These are phyloP conservation scores for Ariopsis seemanni DNA, from an alignment of 2,113 vertebrate genomes.

Conservation along the genomic window DNA sequence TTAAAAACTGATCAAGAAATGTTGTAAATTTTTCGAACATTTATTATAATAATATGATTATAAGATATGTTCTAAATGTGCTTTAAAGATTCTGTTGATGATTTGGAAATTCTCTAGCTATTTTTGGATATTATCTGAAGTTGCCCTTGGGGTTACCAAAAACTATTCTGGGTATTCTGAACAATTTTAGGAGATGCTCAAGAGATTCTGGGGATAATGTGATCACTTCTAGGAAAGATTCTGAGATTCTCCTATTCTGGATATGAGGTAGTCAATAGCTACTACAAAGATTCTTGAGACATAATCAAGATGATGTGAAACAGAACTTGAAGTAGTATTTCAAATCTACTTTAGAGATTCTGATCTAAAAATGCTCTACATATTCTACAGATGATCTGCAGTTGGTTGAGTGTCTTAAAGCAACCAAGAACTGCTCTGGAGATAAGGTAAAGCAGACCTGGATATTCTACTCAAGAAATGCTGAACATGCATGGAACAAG, in stretches of 20 bases:
- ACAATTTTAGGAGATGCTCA: not conserved
- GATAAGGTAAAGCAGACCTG: not conserved
- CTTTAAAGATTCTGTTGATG: not conserved
- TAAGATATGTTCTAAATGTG: too few species aligned
- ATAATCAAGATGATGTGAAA: not conserved
- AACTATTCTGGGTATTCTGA: not conserved
- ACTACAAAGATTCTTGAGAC: not conserved
- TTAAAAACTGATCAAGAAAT: not conserved
- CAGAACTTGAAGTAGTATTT: not conserved
- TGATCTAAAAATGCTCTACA: not conserved
- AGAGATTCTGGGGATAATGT: not conserved
- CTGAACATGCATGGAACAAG: not conserved
- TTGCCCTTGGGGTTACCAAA: not conserved
- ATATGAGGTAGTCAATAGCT: not conserved
- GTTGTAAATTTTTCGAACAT: not conserved
- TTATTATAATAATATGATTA: not conserved
- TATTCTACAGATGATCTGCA: not conserved
- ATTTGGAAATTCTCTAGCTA: not conserved
- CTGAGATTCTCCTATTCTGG: not conserved
- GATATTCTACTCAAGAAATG: not conserved
- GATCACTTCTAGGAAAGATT: not conserved
- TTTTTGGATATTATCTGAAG: not conserved
- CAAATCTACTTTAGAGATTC: not conserved
- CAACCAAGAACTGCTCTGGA: not conserved
- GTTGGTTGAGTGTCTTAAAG: not conserved